Evolutionary conservation across 64 coral and sea anemone genomes (phyloP), one percentile per base, ranked within the genome.

Genomic region (Pocillopora damicornis): DNA sequence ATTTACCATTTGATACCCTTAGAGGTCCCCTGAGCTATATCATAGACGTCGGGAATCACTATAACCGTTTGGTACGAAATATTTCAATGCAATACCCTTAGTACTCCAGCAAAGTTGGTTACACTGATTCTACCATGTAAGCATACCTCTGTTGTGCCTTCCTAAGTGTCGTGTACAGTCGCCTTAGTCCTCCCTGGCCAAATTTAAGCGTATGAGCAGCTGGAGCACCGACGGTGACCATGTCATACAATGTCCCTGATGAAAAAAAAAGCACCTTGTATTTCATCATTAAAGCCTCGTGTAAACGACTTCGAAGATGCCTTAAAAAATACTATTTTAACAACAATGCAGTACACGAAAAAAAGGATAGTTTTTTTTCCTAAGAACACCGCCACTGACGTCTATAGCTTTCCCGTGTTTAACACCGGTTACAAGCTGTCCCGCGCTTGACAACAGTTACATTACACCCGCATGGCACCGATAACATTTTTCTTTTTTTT

Each of bases 121-220:
- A 30, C 36, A 64, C 26, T 68, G 37, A 58, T 15, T 57, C 8
- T 10, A 20, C 58, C 1, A 63, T 14, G 18, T 63, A 17, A 11
- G 9, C 30, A 11, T 67, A 96, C 94, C 91, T 93, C 5, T 93
- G 94, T 63, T 98, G 93, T 75, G 83, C 78, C 89, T 94, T 95
- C 63, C 87, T 92, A 7, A 99, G 79, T 17, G 72, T 88, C 11
- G 42, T 86, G 86, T 93, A 86, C 10, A 99, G 80, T 77, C 93
- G 87, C 74, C 89, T 91, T 58, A 99, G 90, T 65, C 97, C 97
- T 42, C 97, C 97, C 84, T 99, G 93, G 77, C 81, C 86, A 78
- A 95, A 99, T 74, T 99, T 99, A 10, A 99, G 77, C 1, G 97
- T 95, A 74, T 99, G 97, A 12, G 93, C 93, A 20, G 87, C 91